Base-by-base conservation (phyloP, 1,140 invertebrate species). In the Panagrolaimus sp. region DNA sequence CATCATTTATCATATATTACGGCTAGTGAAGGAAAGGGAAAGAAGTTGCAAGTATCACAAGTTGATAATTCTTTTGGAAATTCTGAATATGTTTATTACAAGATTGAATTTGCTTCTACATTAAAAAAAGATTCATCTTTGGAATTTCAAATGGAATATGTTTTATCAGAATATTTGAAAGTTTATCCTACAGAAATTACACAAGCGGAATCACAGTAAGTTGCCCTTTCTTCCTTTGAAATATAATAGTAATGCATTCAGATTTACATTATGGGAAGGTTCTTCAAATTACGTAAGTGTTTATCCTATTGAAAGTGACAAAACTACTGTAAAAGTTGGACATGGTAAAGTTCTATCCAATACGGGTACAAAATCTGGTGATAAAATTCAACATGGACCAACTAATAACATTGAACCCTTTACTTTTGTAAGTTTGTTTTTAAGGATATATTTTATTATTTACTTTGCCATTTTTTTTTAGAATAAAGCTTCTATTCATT, bases 401-500 rank as follows among this genome's bases (percentile, higher is more conserved):
- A 82, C 68, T 38, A 46, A 67, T 21, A 83, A 82, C 12, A 58
- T 45, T 15, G 70, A 75, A 26, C 55, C 80, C 2, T 75, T 70
- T 63, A 38, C 64, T 12, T 44, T 47, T 26, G 76, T 78, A 55
- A 28, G 32, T 47, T 58, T 67, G 38, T 58, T 76, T 58, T 44
- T 24, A 71, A 70, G 21, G 58, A 9, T 47, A 73, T 70, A 21
- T 21, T 26, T 65, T 15, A 43, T 5, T 67, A 32, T 24, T 15
- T 8, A 38, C 26, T 62, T 58, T 71, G 14, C 10, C 7, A 38
- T 65, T 74, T 6, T 15, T 65, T 47, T 79, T 38, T 67, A 78
- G 75, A 79, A 73, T 26, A 62, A 71, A 32, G 73, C 80, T 45
- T 69, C 76, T 15, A 86, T 98, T 63, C 96, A 99, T 84, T 96